Conservation (phyloP, 2,113 vertebrate genomes). For the Dicaeum eximium region DNA sequence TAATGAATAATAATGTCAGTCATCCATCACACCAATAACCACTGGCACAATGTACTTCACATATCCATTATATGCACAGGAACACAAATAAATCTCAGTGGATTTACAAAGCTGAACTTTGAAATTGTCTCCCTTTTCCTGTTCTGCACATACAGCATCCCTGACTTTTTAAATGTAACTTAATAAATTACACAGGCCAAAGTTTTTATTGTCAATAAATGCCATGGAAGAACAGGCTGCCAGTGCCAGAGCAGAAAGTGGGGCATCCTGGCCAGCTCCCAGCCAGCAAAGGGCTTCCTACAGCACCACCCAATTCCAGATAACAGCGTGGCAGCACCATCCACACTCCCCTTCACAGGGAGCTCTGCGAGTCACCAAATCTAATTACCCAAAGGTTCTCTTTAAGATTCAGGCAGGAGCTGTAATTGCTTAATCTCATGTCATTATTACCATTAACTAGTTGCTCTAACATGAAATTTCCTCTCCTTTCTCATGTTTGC, state of each 20-base stretch:
- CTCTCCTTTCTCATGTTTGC: not conserved
- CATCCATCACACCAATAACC: conserved; percentile 35
- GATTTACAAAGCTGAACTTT: not conserved
- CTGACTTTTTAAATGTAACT: rapidly evolving
- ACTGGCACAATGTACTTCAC: not conserved
- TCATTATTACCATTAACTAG: not conserved
- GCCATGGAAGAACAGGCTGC: not conserved
- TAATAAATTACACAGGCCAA: not conserved
- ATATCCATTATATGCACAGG: not conserved
- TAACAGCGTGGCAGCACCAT: not conserved
- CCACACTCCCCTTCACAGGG: not conserved
- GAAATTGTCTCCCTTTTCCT: not conserved
- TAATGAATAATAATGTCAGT: conserved; percentile 11
- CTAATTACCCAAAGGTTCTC: not conserved
- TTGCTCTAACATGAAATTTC: not conserved
- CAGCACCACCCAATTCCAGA: not conserved
- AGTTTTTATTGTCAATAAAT: not conserved
- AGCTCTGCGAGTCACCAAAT: not conserved
- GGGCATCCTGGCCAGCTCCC: not conserved
- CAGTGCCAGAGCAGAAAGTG: not conserved
- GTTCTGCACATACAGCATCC: not conserved
- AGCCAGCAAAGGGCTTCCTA: not conserved
- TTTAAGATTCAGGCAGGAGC: not conserved
- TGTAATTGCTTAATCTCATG: not conserved
- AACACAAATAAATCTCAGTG: not conserved